These are phyloP conservation scores for Nothobranchius furzeri DNA, from an alignment of 2,113 vertebrate species.

Conservation along the genomic window DNA sequence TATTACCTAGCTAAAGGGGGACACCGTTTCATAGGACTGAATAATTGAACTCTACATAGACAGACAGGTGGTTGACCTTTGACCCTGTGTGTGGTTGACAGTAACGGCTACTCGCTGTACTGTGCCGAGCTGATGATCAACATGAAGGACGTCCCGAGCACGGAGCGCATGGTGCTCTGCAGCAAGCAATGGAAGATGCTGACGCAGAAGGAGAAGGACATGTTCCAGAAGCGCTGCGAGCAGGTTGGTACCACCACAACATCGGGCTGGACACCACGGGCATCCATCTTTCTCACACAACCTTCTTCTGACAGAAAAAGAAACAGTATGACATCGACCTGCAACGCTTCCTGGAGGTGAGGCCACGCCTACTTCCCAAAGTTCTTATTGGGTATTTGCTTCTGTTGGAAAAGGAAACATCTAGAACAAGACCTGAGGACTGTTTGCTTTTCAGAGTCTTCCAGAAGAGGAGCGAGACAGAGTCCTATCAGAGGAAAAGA, in stretches of 20 bases:
- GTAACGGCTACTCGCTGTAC: conserved; percentile 83
- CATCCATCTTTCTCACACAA: background rate
- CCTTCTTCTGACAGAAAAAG: conserved; percentile 72
- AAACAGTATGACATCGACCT: conserved; percentile 83
- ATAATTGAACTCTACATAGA: no score
- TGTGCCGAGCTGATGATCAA: conserved; percentile 85
- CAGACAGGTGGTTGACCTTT: no score
- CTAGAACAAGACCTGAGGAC: background rate
- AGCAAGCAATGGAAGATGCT: conserved; percentile 85
- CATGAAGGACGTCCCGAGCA: conserved; percentile 85
- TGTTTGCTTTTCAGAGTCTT: conserved; percentile 68
- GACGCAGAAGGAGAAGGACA: conserved; percentile 84
- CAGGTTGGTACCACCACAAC: conserved; percentile 63
- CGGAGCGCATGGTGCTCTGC: conserved; percentile 84
- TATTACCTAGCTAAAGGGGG: no score
- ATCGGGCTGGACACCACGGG: accelerated
- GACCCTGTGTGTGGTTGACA: conserved; percentile 9
- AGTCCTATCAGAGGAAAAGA: conserved; percentile 77
- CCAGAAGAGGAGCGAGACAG: conserved; percentile 81
- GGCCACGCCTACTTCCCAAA: background rate
- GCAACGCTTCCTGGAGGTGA: conserved; percentile 81
- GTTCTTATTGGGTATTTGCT: background rate
- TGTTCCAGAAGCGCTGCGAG: conserved; percentile 84
- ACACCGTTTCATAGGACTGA: no score
- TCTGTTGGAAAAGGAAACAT: no score